These are phyloP conservation scores for Yponomeuta plumbellus DNA, from an alignment of 2,888 invertebrate species.

Conservation along the genomic window DNA sequence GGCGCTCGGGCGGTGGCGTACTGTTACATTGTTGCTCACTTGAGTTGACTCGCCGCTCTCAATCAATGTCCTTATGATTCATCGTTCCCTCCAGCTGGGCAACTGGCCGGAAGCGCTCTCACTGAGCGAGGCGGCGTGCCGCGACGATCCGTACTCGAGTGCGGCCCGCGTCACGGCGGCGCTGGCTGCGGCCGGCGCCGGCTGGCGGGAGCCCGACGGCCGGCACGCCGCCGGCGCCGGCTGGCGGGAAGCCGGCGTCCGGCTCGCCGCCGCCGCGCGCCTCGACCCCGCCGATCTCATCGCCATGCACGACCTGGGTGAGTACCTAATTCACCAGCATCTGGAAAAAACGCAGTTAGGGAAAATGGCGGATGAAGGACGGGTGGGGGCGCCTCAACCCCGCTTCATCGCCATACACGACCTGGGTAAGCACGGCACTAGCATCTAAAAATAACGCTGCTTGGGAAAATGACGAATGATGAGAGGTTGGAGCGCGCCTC, in stretches of 20 bases:
- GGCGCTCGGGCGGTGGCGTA: too few relatives aligned
- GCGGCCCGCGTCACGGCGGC: conserved; percentile 53
- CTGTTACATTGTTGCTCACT: too few relatives aligned
- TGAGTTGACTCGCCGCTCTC: too few relatives aligned
- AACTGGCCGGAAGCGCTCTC: conserved; percentile 56
- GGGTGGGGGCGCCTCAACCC: too few relatives aligned
- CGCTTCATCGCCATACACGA: too few relatives aligned
- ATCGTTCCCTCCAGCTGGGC: conserved; percentile 41
- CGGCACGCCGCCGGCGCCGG: conserved; percentile 24
- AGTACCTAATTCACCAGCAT: background rate
- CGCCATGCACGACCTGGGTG: conserved; percentile 47
- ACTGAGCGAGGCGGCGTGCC: conserved; percentile 53
- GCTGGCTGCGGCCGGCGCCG: conserved; percentile 23
- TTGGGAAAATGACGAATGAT: conserved; percentile 38
- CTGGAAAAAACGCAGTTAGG: too few relatives aligned
- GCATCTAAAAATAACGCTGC: conserved; percentile 13
- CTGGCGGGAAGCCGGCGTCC: conserved; percentile 37
- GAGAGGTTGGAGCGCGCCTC: conserved; percentile 54
- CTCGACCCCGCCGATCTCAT: conserved; percentile 61
- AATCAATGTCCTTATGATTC: too few relatives aligned
- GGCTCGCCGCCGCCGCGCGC: conserved; percentile 56
- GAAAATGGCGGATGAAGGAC: too few relatives aligned
- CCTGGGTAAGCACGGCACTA: too few relatives aligned
- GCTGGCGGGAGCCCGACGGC: background rate
- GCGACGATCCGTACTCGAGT: conserved; percentile 65